Percentiles rank a stretch among this genome's conserved stretches.
Evolutionary conservation across 2,113 vertebrate species (phyloP).

Genomic region (Oncorhynchus gorbuscha): DNA sequence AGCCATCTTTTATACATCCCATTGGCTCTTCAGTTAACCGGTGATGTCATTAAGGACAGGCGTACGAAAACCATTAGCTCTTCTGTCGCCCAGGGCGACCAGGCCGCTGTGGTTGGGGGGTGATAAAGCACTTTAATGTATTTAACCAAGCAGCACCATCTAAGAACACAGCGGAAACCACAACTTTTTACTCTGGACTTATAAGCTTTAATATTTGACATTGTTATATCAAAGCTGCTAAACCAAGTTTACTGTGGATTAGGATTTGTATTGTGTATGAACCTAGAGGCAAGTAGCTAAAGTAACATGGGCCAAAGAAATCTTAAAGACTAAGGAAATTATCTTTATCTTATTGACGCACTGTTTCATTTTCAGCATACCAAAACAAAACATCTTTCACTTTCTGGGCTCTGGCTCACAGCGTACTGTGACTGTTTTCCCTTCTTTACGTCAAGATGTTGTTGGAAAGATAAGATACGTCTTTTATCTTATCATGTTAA

Average conservation of each 20-base stretch:
- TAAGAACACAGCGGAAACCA: neutral
- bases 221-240: neutral
- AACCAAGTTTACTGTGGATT: neutral
- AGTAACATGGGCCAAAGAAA: neutral
- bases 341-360: constrained; percentile 9
- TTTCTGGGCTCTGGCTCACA: constrained; percentile 11
- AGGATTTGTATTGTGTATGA: constrained; percentile 7
- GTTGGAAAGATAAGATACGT: neutral
- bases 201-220: neutral
- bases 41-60: constrained; percentile 7
- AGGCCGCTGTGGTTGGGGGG: neutral
- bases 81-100: constrained; percentile 8
- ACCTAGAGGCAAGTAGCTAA: neutral
- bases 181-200: neutral
- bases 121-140: neutral
- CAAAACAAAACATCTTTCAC: constrained; percentile 32
- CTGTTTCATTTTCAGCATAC: constrained; percentile 19
- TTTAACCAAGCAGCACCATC: neutral
- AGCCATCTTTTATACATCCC: constrained; percentile 15
- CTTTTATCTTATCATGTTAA: neutral
- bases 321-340: constrained; percentile 1
- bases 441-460: too few relatives aligned
- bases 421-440: neutral
- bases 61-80: neutral
- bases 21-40: constrained; percentile 7